Percentiles rank a stretch among this genome's conserved stretches.
These are phyloP conservation scores for Cettia cetti DNA, from an alignment of 2,113 vertebrate species.

Conservation along the genomic window DNA sequence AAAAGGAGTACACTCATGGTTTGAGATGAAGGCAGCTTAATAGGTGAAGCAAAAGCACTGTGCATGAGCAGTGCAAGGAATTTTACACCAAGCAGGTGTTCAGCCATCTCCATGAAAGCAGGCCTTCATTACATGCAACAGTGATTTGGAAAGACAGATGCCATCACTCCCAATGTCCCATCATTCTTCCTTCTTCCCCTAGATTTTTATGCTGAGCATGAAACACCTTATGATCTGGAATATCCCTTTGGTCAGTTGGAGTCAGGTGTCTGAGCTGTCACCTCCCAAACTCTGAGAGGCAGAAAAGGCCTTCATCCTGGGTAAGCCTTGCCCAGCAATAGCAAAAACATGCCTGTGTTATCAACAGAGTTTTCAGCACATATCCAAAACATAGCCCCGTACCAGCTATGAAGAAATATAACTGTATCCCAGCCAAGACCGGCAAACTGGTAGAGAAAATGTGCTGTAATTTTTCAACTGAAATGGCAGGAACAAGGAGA, in stretches of 20 bases:
- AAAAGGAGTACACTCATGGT: background rate
- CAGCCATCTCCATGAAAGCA: background rate
- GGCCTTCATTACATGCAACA: background rate
- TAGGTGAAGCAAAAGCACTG: background rate
- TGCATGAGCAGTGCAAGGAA: background rate
- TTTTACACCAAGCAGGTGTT: background rate
- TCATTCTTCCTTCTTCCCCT: background rate
- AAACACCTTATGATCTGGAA: background rate
- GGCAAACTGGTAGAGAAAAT: background rate
- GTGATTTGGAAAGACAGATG: background rate
- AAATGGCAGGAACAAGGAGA: background rate
- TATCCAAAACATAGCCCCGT: background rate
- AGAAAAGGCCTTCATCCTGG: background rate
- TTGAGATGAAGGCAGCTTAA: background rate
- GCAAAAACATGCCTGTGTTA: background rate
- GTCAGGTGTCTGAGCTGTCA: background rate
- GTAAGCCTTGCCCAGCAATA: background rate
- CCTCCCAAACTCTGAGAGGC: background rate
- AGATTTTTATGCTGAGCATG: background rate
- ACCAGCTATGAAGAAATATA: background rate
- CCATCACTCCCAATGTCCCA: no score
- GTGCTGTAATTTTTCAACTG: background rate
- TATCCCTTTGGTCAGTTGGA: background rate
- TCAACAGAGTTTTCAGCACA: background rate
- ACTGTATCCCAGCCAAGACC: background rate